Conservation (phyloP, 2,113 vertebrate genomes). For the Lamprologus ornatipinnis region DNA sequence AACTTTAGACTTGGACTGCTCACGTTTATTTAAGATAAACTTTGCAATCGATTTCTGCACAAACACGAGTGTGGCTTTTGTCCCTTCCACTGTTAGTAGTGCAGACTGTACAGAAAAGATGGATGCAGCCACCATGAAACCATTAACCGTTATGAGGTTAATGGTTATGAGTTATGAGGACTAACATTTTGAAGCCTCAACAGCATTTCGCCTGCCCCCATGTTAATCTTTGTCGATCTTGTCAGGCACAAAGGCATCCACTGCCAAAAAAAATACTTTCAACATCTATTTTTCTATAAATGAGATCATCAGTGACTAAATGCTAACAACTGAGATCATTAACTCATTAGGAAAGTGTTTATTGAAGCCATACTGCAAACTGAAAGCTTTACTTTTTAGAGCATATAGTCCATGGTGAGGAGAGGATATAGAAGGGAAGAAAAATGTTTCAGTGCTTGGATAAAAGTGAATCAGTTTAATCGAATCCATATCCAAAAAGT, state of each 20-base stretch:
- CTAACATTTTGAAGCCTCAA: background rate
- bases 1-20: background rate
- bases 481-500: background rate
- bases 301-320: background rate
- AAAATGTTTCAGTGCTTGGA: background rate
- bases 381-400: background rate
- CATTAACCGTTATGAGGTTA: too few relatives aligned
- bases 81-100: background rate
- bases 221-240: background rate
- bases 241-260: background rate
- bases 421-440: background rate
- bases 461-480: background rate
- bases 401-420: too few relatives aligned
- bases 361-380: background rate
- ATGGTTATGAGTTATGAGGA: too few relatives aligned
- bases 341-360: background rate
- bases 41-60: background rate
- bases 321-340: background rate
- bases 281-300: background rate
- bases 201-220: fast-evolving
- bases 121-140: background rate
- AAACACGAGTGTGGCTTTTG: fast-evolving
- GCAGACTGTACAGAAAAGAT: background rate
- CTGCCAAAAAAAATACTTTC: background rate
- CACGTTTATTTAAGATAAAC: background rate